These are phyloP conservation scores for Xenopus borealis DNA, from an alignment of 2,113 vertebrate species.

Conservation along the genomic window DNA sequence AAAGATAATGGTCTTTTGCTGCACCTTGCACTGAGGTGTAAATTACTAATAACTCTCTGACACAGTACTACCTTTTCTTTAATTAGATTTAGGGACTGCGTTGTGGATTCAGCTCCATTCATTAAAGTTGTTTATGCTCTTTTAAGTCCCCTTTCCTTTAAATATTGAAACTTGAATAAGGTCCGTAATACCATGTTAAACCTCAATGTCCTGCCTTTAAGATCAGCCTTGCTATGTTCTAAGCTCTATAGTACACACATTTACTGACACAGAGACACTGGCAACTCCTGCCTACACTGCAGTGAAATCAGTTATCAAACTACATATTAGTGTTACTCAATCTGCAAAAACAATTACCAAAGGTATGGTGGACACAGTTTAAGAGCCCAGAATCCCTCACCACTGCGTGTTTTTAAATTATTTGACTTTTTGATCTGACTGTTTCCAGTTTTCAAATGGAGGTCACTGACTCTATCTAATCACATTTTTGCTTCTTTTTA, in stretches of 20 bases:
- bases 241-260: background rate
- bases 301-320: no score
- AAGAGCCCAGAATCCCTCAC: background rate
- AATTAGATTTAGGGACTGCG: conserved; percentile 37
- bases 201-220: background rate
- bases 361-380: background rate
- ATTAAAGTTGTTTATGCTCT: conserved; percentile 17
- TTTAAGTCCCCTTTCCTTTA: background rate
- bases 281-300: background rate
- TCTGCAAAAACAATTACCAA: background rate
- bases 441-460: no score
- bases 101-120: conserved; percentile 32
- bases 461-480: no score
- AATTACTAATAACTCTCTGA: conserved; percentile 33
- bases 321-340: no score
- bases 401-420: background rate
- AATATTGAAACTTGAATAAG: conserved; percentile 12
- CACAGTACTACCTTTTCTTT: conserved; percentile 33
- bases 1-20: conserved; percentile 9
- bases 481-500: no score
- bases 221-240: background rate
- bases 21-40: conserved; percentile 38
- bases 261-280: background rate
- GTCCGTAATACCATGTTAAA: background rate
- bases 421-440: no score